Evolutionary conservation across 2,888 invertebrate species (phyloP), one percentile per base, ranked within the genome.

Genomic region (Lasius fuliginosus): DNA sequence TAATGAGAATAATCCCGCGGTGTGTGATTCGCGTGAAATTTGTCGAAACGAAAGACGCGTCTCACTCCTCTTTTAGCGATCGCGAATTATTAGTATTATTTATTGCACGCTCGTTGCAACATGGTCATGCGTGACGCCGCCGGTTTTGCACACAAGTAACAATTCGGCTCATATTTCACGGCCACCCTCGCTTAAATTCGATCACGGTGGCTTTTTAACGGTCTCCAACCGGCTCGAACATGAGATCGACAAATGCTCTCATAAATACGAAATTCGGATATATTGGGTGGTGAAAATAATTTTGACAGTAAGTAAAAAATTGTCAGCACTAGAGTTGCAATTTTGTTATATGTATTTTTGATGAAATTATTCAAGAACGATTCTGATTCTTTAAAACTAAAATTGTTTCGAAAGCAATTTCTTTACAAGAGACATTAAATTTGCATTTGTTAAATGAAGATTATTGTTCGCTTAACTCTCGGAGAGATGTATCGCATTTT

Each of bases 161-260:
- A 15, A 60, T 15, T 60, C 36, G 49, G 46, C 27, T 71, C 60
- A 36, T 27, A 27, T 71, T 81, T 81, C 46, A 71, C 27, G 73
- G 36, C 42, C 58, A 81, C 46, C 46, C 46, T 71, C 33, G 58
- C 23, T 71, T 73, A 73, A 81, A 81, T 73, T 81, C 60, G 73
- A 73, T 79, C 73, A 71, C 18, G 73, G 71, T 77, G 56, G 56
- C 67, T 42, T 30, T 33, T 68, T n/a, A 56, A 53, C n/a, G 36
- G 23, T 42, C 12, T 71, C 40, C 64, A 67, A 67, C 18, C 67
- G 11, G 6, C 46, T 5, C 42, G 42, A 40, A n/a, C 27, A 12
- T 36, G 27, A 79, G 49, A 9, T 15, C 58, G 18, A 46, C 46
- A 40, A 79, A 60, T 36, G 36, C 36, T 77, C 33, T 33, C 12